Percentiles rank a stretch among this genome's conserved stretches.
These are phyloP conservation scores for Ifrita kowaldi DNA, from an alignment of 2,113 vertebrate species.

Conservation along the genomic window DNA sequence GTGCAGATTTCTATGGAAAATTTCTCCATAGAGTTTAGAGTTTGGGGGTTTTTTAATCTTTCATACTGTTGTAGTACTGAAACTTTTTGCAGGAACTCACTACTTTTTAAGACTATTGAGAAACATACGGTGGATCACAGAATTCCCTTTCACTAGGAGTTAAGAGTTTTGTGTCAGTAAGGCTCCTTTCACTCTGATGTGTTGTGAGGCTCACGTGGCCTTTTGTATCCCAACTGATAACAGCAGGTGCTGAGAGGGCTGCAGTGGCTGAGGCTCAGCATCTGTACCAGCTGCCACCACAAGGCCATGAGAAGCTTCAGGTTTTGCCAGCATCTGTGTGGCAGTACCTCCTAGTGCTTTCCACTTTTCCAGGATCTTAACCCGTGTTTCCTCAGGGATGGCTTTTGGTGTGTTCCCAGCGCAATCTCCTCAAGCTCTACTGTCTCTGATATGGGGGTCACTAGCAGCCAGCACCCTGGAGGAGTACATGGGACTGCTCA, in stretches of 20 bases:
- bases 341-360: background rate
- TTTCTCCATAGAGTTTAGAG: background rate
- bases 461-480: background rate
- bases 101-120: background rate
- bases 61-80: background rate
- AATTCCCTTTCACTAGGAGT: background rate
- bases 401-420: background rate
- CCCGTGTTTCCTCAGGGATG: fast-evolving
- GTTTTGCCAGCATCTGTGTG: fast-evolving
- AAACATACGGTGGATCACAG: background rate
- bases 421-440: background rate
- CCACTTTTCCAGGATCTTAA: background rate
- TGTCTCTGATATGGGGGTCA: background rate
- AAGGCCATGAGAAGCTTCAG: background rate
- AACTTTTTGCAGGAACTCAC: background rate
- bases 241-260: background rate
- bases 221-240: background rate
- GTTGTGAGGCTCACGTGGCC: background rate
- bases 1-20: background rate
- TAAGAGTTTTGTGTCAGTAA: background rate
- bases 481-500: background rate
- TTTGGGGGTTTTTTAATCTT: background rate
- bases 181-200: background rate
- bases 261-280: fast-evolving
- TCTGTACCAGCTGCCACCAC: background rate